A percentile compares a stretch with the other conserved stretches of the same genome.
Evolutionary conservation across 2,888 invertebrate genomes (phyloP).

Genomic region (Tachina fera): DNA sequence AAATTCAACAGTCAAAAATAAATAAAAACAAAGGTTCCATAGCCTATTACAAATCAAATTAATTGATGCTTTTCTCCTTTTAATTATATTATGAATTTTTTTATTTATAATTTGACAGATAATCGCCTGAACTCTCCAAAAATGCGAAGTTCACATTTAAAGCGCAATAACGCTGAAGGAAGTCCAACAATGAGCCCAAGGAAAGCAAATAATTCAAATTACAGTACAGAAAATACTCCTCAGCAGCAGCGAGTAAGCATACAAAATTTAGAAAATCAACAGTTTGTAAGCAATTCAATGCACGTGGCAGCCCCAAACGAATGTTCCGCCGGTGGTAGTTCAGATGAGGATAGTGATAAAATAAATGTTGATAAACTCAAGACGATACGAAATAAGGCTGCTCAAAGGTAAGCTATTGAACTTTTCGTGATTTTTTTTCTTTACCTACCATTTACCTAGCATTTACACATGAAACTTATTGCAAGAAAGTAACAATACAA

Average conservation of each 20-base stretch:
- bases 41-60: constrained; percentile 6
- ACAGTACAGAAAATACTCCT: constrained; percentile 39
- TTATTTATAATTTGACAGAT: constrained; percentile 46
- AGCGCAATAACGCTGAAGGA: constrained; percentile 76
- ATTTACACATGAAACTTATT: no score
- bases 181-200: constrained; percentile 82
- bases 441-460: no score
- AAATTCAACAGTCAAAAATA: constrained; percentile 80
- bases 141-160: constrained; percentile 80
- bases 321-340: constrained; percentile 83
- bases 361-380: constrained; percentile 87
- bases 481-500: no score
- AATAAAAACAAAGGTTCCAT: constrained; percentile 81
- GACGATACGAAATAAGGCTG: constrained; percentile 86
- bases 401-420: constrained; percentile 80
- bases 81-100: constrained; percentile 53
- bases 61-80: constrained; percentile 55
- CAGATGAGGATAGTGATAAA: constrained; percentile 86
- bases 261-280: constrained; percentile 54
- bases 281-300: constrained; percentile 75
- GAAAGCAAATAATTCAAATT: constrained; percentile 71
- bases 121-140: constrained; percentile 82
- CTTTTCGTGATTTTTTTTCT: not conserved
- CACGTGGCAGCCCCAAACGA: constrained; percentile 80
- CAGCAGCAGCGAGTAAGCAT: constrained; percentile 58